Evolutionary conservation across 37 sponge, comb jelly and placozoan genomes (phyloP).

Genomic region (Chondrilla cf. caribensis): DNA sequence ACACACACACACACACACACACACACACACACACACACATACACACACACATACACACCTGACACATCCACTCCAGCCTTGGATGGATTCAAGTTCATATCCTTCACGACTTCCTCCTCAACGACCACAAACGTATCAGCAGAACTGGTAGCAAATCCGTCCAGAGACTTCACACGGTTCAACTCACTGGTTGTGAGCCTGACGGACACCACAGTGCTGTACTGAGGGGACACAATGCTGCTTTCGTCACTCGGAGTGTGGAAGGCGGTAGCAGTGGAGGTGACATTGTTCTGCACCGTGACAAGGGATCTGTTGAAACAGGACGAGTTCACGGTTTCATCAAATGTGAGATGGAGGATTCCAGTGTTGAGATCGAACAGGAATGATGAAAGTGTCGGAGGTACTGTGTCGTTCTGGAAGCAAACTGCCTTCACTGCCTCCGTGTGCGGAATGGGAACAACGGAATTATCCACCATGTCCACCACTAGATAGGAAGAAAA

Average conservation of each 20-base stretch:
- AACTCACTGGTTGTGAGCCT: constrained; percentile 49
- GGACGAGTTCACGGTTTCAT: constrained; percentile 71
- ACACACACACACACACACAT: too few relatives aligned
- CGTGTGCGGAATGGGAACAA: constrained; percentile 27
- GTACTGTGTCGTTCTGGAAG: constrained; percentile 45
- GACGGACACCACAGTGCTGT: constrained; percentile 44
- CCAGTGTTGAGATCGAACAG: constrained; percentile 69
- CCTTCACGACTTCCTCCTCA: constrained; percentile 35
- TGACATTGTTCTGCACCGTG: constrained; percentile 37
- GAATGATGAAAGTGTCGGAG: constrained; percentile 64
- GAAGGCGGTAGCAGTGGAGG: not conserved
- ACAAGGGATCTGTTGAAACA: constrained; percentile 36
- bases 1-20: too few relatives aligned
- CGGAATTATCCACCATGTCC: constrained; percentile 75
- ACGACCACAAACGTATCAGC: constrained; percentile 57
- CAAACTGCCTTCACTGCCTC: constrained; percentile 34
- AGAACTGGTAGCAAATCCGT: constrained; percentile 38
- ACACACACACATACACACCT: too few relatives aligned
- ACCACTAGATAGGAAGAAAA: constrained; percentile 32
- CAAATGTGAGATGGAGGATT: constrained; percentile 67
- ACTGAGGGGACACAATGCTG: constrained; percentile 26
- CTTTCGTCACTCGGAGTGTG: constrained; percentile 24
- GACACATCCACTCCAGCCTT: too few relatives aligned
- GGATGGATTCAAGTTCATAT: constrained; percentile 66
- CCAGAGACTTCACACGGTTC: constrained; percentile 59